Percentiles rank a stretch among this genome's conserved stretches.
phyloP scores from a whole-genome alignment of 2,888 invertebrate species.

The Tridacna crocea region DNA sequence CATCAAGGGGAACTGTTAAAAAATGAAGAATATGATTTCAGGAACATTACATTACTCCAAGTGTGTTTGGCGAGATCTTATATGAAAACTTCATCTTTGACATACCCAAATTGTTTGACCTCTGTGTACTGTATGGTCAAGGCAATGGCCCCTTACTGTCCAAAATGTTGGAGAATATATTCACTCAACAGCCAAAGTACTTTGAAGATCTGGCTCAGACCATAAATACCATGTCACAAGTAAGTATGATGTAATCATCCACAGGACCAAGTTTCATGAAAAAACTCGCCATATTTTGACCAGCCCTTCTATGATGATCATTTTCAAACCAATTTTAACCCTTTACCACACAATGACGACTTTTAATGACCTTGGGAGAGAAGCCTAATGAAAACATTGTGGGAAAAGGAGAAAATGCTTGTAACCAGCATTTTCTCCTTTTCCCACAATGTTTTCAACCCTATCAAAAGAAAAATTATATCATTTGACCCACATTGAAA shows the following conservation, averaged over 20 bases:
- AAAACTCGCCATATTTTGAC: background rate
- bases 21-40: conserved; percentile 54
- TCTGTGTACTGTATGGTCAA: conserved; percentile 90
- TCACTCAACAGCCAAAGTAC: conserved; percentile 89
- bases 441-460: background rate
- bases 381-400: background rate
- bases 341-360: too few relatives aligned
- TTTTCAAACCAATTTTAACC: too few relatives aligned
- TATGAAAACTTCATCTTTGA: conserved; percentile 93
- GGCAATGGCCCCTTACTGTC: conserved; percentile 88
- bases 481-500: too few relatives aligned
- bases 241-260: conserved; percentile 55
- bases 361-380: too few relatives aligned
- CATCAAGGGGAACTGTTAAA: too few relatives aligned
- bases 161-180: conserved; percentile 88
- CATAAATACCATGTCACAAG: conserved; percentile 81
- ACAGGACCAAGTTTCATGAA: too few relatives aligned
- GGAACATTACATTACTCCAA: conserved; percentile 86
- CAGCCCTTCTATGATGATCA: background rate
- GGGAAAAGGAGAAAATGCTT: background rate
- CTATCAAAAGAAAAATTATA: too few relatives aligned
- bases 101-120: conserved; percentile 92
- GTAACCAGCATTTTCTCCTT: conserved; percentile 3
- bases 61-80: conserved; percentile 89
- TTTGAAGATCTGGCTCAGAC: conserved; percentile 86